Conservation (phyloP, 1,140 invertebrate genomes). For the Rhynchophorus ferrugineus region DNA sequence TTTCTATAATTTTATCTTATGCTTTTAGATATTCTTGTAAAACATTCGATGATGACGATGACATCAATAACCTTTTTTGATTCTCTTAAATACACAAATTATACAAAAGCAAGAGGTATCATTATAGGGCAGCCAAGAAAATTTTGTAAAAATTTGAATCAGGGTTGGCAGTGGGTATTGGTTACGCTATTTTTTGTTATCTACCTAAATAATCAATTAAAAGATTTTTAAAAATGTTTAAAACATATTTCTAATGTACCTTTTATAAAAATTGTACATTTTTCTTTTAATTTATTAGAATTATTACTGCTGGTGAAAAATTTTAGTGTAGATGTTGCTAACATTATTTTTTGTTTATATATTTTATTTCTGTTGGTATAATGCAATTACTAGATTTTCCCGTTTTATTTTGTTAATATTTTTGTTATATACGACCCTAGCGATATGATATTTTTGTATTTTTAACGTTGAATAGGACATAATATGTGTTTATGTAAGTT, state of each 20-base stretch:
- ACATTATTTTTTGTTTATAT: constrained; percentile 37
- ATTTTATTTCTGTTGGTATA: constrained; percentile 39
- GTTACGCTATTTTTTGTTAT: constrained; percentile 34
- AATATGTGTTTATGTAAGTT: constrained; percentile 28
- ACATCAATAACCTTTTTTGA: too few species aligned
- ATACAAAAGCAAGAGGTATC: constrained; percentile 13
- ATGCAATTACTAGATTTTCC: constrained; percentile 28
- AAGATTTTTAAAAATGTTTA: constrained; percentile 31
- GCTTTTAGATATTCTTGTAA: not conserved
- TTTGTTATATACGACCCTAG: constrained; percentile 26
- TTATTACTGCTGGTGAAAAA: constrained; percentile 36
- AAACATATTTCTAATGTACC: constrained; percentile 34
- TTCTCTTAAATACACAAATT: not conserved
- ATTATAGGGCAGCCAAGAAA: constrained; percentile 33
- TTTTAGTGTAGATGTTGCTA: constrained; percentile 36
- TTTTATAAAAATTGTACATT: constrained; percentile 36
- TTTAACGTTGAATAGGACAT: constrained; percentile 23
- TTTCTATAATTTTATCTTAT: not conserved
- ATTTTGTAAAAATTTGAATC: constrained; percentile 30
- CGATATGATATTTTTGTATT: constrained; percentile 27
- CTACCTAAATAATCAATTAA: constrained; percentile 26
- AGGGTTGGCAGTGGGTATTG: constrained; percentile 35
- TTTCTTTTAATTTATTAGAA: constrained; percentile 34
- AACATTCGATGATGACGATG: not conserved
- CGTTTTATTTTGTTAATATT: constrained; percentile 37